phyloP scores from a whole-genome alignment of 2,113 vertebrate genomes.

The Lasiurus cinereus region DNA sequence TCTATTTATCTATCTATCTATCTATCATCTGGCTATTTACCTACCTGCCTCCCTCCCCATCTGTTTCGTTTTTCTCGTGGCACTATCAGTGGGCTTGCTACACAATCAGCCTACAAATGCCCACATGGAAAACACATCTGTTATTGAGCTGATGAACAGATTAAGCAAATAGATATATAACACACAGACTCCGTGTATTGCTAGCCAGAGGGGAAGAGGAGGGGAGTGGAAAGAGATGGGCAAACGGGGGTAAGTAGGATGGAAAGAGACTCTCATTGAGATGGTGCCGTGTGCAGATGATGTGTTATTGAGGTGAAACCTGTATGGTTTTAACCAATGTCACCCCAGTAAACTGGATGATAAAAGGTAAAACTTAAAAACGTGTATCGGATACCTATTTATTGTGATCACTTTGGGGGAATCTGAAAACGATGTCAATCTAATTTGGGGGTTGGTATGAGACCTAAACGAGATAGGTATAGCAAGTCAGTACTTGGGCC shows the following conservation, averaged over 20 bases:
- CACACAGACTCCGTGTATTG: neutral
- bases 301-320: neutral
- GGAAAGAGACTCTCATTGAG: neutral
- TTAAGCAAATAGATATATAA: neutral
- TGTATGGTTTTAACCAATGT: neutral
- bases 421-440: neutral
- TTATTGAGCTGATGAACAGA: neutral
- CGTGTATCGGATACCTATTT: neutral
- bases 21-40: too few species aligned
- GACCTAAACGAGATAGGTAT: neutral
- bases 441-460: neutral
- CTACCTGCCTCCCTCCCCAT: neutral
- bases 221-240: neutral
- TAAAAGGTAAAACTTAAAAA: neutral
- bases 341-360: neutral
- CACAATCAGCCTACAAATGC: neutral
- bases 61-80: neutral
- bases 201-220: neutral
- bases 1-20: neutral
- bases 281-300: neutral
- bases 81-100: neutral
- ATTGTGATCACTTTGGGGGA: neutral
- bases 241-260: too few species aligned
- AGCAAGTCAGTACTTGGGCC: neutral
- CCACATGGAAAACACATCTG: neutral